These are phyloP conservation scores for Zingel zingel DNA, from an alignment of 2,113 vertebrate species.

Conservation along the genomic window DNA sequence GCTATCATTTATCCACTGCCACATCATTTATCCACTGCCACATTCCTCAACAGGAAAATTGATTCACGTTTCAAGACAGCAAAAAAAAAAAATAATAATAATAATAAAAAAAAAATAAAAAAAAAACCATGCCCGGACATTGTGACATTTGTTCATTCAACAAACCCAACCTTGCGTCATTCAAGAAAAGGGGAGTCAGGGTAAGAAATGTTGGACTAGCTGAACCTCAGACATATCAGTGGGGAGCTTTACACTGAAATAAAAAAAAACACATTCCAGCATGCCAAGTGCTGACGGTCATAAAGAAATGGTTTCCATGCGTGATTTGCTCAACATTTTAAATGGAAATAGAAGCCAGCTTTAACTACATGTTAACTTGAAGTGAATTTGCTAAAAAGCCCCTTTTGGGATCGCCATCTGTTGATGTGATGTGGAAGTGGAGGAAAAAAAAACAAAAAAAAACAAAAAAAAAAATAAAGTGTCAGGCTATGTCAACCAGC, in stretches of 20 bases:
- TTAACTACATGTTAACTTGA: not conserved
- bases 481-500: not conserved
- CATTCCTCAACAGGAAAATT: slow-evolving; percentile 7
- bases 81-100: no score
- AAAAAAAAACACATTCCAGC: slow-evolving; percentile 17
- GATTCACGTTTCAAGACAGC: slow-evolving; percentile 41
- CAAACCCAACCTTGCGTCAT: slow-evolving; percentile 20
- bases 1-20: slow-evolving; percentile 42
- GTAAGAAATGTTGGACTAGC: not conserved
- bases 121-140: not conserved
- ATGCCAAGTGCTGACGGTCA: slow-evolving; percentile 18
- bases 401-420: slow-evolving; percentile 26
- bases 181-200: not conserved
- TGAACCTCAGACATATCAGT: not conserved
- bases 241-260: not conserved
- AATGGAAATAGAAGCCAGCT: slow-evolving; percentile 42
- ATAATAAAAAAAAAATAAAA: not conserved
- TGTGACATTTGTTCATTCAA: slow-evolving; percentile 22
- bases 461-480: no score
- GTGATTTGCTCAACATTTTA: slow-evolving; percentile 14
- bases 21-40: slow-evolving; percentile 42
- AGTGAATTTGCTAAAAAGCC: slow-evolving; percentile 1
- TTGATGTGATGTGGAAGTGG: not conserved
- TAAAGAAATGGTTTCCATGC: slow-evolving; percentile 34
- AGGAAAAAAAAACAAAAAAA: not conserved